Base-by-base conservation (phyloP, 2,888 invertebrate species). In the Cephalotes varians region DNA sequence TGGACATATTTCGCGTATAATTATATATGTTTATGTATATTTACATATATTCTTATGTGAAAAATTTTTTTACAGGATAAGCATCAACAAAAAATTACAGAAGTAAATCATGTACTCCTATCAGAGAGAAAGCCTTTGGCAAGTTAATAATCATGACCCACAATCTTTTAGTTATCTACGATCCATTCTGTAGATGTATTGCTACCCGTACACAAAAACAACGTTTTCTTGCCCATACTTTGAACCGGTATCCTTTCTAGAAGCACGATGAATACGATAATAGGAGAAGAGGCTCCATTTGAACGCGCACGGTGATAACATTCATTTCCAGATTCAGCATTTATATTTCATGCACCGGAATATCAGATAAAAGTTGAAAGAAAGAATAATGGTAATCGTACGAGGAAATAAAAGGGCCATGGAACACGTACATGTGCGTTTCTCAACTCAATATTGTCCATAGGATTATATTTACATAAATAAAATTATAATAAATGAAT, bases 281-380 rank as follows among this genome's bases (percentile, higher is more conserved):
- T 65, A 51, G 67, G n/a, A 51, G 28, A 51, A 51, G 72, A 44
- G 34, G 10, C n/a, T 65, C 37, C 28, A 28, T 76, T 76, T 58
- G 64, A 74, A 64, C 65, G 49, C 40, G 28, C 28, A 25, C 1
- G 9, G 9, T 25, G 51, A 76, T 76, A 76, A 65, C 40, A 40
- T 76, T 76, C 10, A 65, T 67, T 65, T 76, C 7, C 28, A 65
- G 64, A 44, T 18, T 28, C 51, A 40, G 51, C 37, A 37, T 65
- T 64, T 65, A 65, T 28, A 62, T 65, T 51, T 25, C 28, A 49
- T 51, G 25, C 51, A 28, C 15, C 28, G 40, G 37, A 21, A 76
- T 67, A 67, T 67, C 76, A 51, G 76, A 49, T 62, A 62, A 47
- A 28, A 25, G 47, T 12, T 28, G 28, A 76, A 37, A 54, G 37